Evolutionary conservation across 2,888 invertebrate genomes (phyloP).

Genomic region (Ichneumon xanthorius): DNA sequence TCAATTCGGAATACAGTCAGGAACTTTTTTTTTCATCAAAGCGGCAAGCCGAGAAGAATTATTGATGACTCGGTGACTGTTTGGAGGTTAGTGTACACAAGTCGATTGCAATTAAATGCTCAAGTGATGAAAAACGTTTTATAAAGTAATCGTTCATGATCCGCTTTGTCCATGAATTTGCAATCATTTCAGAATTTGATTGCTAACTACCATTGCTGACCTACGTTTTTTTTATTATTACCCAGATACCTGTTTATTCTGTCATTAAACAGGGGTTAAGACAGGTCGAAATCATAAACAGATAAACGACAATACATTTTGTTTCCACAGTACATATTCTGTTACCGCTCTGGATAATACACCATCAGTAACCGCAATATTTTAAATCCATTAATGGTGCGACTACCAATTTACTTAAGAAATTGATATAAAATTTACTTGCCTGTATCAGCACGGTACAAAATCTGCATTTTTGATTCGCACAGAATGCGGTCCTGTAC

Average conservation of each 20-base stretch:
- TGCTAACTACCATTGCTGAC: too few relatives aligned
- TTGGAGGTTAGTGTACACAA: constrained; percentile 62
- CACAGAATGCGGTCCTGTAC: neutral
- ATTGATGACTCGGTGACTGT: constrained; percentile 29
- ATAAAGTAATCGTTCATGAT: neutral
- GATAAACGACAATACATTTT: neutral
- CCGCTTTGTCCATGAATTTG: neutral
- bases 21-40: neutral
- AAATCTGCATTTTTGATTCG: neutral
- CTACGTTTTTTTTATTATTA: neutral
- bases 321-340: neutral
- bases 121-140: neutral
- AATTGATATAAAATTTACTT: neutral
- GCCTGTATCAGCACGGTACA: neutral
- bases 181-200: neutral
- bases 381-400: neutral
- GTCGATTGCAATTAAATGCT: neutral
- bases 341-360: neutral
- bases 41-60: neutral
- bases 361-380: neutral
- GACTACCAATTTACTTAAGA: neutral
- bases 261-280: neutral
- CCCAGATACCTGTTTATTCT: neutral
- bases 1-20: neutral
- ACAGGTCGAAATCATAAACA: neutral